These are phyloP conservation scores for Atethmia centrago DNA, from an alignment of 2,888 invertebrate species.

Conservation along the genomic window DNA sequence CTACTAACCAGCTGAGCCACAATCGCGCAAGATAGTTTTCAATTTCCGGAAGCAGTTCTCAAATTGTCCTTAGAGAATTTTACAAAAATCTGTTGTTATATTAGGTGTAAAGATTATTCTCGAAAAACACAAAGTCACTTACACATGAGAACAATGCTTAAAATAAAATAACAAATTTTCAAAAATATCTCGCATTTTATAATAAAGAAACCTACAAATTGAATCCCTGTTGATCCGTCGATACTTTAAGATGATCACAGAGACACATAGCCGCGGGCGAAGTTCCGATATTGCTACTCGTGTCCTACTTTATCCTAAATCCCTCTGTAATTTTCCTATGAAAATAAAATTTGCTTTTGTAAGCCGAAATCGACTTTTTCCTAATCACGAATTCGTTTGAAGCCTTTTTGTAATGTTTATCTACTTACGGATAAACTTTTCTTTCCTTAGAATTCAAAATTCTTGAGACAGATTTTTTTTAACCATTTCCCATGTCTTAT, in stretches of 20 bases:
- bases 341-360: constrained; percentile 52
- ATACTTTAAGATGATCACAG: constrained; percentile 1
- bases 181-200: no score
- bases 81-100: no score
- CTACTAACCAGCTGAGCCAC: not conserved
- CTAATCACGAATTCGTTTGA: constrained; percentile 42
- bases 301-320: constrained; percentile 37
- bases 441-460: not conserved
- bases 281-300: constrained; percentile 4
- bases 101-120: no score
- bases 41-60: not conserved
- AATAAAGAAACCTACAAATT: constrained; percentile 7
- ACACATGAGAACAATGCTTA: no score
- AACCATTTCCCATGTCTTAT: not conserved
- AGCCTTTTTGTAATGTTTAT: constrained; percentile 24
- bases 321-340: constrained; percentile 31
- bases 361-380: constrained; percentile 35
- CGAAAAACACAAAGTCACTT: no score
- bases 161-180: no score
- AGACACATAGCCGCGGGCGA: not conserved
- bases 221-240: not conserved
- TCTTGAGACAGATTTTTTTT: not conserved
- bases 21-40: not conserved
- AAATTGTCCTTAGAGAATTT: not conserved
- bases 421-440: constrained; percentile 12